Conservation (phyloP, 1,140 invertebrate genomes). For the Cephus cinctus region DNA sequence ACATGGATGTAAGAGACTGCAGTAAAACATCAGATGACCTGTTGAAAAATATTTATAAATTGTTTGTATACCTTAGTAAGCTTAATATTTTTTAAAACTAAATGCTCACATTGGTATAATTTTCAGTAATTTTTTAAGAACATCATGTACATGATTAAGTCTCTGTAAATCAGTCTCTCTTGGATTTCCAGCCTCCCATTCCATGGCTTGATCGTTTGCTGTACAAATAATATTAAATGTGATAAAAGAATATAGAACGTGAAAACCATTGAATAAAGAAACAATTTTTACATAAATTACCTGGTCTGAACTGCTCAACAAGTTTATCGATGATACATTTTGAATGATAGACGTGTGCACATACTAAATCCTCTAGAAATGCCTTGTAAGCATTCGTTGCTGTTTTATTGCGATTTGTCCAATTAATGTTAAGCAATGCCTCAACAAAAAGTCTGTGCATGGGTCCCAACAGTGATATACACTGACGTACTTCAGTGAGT, state of each 20-base stretch:
- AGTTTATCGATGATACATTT: conserved; percentile 61
- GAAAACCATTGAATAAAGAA: conserved; percentile 8
- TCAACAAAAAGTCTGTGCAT: conserved; percentile 63
- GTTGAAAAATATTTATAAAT: conserved; percentile 35
- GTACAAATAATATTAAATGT: conserved; percentile 20
- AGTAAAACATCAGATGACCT: conserved; percentile 60
- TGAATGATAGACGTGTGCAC: conserved; percentile 63
- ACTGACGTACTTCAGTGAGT: conserved; percentile 57
- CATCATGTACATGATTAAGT: conserved; percentile 59
- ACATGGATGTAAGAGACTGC: conserved; percentile 55
- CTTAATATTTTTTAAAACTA: conserved; percentile 20
- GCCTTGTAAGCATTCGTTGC: conserved; percentile 59
- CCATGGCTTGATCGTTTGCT: conserved; percentile 34
- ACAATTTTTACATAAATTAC: conserved; percentile 34
- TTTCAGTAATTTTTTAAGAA: conserved; percentile 58
- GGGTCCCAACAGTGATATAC: conserved; percentile 60
- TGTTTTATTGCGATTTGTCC: conserved; percentile 54
- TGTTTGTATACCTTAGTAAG: conserved; percentile 18
- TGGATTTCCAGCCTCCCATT: conserved; percentile 51
- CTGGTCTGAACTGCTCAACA: conserved; percentile 58
- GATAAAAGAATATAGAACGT: conserved; percentile 23
- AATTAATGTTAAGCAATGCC: conserved; percentile 61
- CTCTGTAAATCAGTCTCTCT: conserved; percentile 47
- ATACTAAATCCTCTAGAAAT: conserved; percentile 65
- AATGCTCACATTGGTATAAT: conserved; percentile 65